These are phyloP conservation scores for Oikopleura dioica DNA, from an alignment of 23 tunicate genomes.

Conservation along the genomic window DNA sequence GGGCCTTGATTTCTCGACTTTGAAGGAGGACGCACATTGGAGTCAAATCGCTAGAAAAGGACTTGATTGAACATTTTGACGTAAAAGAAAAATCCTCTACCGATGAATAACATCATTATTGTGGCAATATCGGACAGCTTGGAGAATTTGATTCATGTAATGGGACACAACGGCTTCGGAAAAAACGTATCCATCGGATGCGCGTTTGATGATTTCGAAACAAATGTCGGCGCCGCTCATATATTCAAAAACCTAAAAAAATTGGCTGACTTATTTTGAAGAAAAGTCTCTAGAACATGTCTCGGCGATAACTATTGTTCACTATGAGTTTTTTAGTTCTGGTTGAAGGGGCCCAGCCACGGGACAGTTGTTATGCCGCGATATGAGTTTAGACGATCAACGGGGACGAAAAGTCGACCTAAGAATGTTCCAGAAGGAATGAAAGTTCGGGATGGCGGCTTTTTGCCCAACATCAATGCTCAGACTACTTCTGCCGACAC, in stretches of 20 bases:
- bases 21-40: slow-evolving; percentile 50
- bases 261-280: neutral
- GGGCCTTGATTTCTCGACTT: slow-evolving; percentile 57
- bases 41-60: neutral
- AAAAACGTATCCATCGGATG: slow-evolving; percentile 87
- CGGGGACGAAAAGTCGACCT: too few species aligned
- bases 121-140: slow-evolving; percentile 74
- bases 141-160: slow-evolving; percentile 75
- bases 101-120: slow-evolving; percentile 62
- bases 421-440: too few species aligned
- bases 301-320: too few species aligned
- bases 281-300: too few species aligned
- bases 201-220: slow-evolving; percentile 77
- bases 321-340: too few species aligned
- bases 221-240: slow-evolving; percentile 97
- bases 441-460: too few species aligned
- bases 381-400: too few species aligned
- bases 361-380: too few species aligned
- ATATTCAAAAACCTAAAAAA: neutral
- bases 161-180: slow-evolving; percentile 86
- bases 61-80: neutral
- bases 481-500: slow-evolving; percentile 1
- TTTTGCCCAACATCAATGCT: neutral
- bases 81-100: slow-evolving; percentile 8
- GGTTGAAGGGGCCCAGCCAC: too few species aligned